phyloP scores from a whole-genome alignment of 2,888 invertebrate genomes.

The Dynastes maya region DNA sequence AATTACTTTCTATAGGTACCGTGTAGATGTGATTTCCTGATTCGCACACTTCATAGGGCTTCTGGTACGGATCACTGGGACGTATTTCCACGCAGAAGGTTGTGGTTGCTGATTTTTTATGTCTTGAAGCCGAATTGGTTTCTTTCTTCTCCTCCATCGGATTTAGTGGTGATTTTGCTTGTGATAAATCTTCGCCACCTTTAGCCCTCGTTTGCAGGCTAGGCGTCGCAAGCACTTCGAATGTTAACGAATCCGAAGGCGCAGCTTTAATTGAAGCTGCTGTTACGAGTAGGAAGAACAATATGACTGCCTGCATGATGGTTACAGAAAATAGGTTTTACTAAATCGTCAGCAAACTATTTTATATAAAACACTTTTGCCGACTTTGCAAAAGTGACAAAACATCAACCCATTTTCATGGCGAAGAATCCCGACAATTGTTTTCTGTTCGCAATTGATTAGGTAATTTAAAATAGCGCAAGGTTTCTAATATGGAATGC shows the following conservation, averaged over 20 bases:
- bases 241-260: conserved; percentile 20
- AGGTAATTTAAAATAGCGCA: neutral
- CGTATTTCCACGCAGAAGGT: conserved; percentile 71
- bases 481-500: neutral
- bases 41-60: conserved; percentile 68
- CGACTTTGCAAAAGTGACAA: conserved; percentile 33
- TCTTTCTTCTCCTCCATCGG: conserved; percentile 49
- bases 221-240: conserved; percentile 20
- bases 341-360: neutral
- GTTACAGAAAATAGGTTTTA: neutral
- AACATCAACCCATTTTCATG: conserved; percentile 10
- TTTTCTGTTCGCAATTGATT: conserved; percentile 2
- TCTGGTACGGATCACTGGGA: conserved; percentile 66
- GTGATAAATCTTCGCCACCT: conserved; percentile 33
- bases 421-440: neutral
- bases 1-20: conserved; percentile 51
- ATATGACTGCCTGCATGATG: conserved; percentile 11
- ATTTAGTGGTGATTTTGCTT: conserved; percentile 39
- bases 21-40: conserved; percentile 55
- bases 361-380: conserved; percentile 32
- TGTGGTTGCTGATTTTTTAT: conserved; percentile 69
- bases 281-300: conserved; percentile 16
- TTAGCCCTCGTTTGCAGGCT: conserved; percentile 28
- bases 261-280: neutral
- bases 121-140: conserved; percentile 53